phyloP scores from a whole-genome alignment of 2,797 vertebrate species.

The Enteromius trimaculatus region DNA sequence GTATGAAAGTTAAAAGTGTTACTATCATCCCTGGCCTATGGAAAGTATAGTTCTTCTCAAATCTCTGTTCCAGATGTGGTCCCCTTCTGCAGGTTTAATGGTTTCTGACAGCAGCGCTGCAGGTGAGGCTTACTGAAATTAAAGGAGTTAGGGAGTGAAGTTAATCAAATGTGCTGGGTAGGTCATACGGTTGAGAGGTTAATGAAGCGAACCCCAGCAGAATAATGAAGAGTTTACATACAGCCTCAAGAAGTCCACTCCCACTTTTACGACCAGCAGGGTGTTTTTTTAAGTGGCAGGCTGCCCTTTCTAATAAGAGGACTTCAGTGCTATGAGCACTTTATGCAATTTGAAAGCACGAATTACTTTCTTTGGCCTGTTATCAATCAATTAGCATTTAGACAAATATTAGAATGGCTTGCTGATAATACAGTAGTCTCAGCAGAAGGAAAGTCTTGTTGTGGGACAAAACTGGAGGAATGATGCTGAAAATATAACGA shows the following conservation, averaged over 20 bases:
- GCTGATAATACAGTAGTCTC: neutral
- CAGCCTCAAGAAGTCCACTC: slow-evolving; percentile 85
- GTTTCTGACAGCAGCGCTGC: slow-evolving; percentile 71
- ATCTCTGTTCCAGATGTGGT: slow-evolving; percentile 58
- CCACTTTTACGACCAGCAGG: slow-evolving; percentile 84
- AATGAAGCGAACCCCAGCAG: slow-evolving; percentile 87
- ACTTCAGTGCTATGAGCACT: slow-evolving; percentile 52
- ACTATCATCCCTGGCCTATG: neutral
- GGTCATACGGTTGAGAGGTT: slow-evolving; percentile 88
- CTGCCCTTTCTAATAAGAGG: slow-evolving; percentile 80
- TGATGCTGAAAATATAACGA: neutral
- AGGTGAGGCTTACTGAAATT: slow-evolving; percentile 75
- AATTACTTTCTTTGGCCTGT: slow-evolving; percentile 52
- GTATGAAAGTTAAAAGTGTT: neutral
- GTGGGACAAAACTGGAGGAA: neutral
- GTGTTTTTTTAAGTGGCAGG: slow-evolving; percentile 68
- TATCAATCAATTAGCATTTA: slow-evolving; percentile 30
- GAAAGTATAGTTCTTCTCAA: slow-evolving; percentile 8
- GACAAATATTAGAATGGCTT: neutral
- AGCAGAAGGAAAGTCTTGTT: neutral
- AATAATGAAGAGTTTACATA: slow-evolving; percentile 89
- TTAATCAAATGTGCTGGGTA: slow-evolving; percentile 76
- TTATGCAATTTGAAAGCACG: slow-evolving; percentile 68
- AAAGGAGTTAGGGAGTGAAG: slow-evolving; percentile 71
- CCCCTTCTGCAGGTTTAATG: slow-evolving; percentile 66